Evolutionary conservation across 2,888 invertebrate species (phyloP).

Genomic region (Sphaerolaimus hirsutus): DNA sequence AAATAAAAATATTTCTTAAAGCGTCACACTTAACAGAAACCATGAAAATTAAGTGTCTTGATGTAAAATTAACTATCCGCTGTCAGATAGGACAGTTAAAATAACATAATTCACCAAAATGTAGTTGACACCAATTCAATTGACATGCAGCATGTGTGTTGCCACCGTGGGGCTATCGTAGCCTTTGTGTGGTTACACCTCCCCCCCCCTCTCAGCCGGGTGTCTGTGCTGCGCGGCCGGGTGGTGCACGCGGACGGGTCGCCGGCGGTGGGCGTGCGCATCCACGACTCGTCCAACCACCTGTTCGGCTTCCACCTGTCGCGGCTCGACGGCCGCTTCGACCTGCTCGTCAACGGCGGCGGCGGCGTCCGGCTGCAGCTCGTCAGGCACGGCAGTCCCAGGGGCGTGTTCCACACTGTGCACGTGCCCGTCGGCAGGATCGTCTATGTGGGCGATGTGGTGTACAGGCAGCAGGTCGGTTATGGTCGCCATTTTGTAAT

Average conservation of each 20-base stretch:
- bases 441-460: conserved; percentile 51
- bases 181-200: neutral
- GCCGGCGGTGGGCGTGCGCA: conserved; percentile 84
- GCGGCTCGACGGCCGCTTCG: conserved; percentile 46
- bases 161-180: too few species aligned
- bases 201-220: conserved; percentile 49
- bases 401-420: conserved; percentile 46
- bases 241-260: conserved; percentile 68
- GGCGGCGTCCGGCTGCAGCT: conserved; percentile 64
- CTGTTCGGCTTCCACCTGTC: conserved; percentile 67
- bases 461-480: too few species aligned
- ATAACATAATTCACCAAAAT: too few species aligned
- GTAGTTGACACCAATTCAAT: too few species aligned
- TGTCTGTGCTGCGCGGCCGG: conserved; percentile 90
- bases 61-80: too few species aligned
- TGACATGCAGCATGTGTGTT: too few species aligned
- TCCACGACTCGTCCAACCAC: conserved; percentile 74
- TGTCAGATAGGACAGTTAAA: too few species aligned
- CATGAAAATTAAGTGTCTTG: too few species aligned
- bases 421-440: conserved; percentile 95
- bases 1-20: too few species aligned
- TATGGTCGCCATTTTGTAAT: too few species aligned
- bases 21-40: too few species aligned
- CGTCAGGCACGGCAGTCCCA: conserved; percentile 77
- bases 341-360: conserved; percentile 91